Evolutionary conservation across 2,797 vertebrate genomes (phyloP).

Genomic region (Pseudotriccus pelzelni): DNA sequence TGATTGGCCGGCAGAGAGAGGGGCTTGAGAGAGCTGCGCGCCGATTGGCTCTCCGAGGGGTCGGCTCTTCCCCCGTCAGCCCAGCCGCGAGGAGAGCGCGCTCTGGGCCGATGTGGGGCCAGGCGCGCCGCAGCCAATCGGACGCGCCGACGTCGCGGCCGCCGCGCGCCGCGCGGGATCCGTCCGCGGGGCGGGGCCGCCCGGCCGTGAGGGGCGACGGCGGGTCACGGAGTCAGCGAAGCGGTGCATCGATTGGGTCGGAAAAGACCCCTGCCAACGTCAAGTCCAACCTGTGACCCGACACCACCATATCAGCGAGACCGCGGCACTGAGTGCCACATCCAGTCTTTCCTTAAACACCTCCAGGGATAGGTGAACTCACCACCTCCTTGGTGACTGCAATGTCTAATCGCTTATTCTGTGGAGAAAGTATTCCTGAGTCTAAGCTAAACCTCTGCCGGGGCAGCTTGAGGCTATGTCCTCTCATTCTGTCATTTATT

Average conservation of each 20-base stretch:
- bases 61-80: constrained; percentile 29
- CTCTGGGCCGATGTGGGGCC: constrained; percentile 86
- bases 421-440: not conserved
- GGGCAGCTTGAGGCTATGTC: fast-evolving
- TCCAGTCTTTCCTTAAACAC: not conserved
- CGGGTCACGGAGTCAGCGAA: not conserved
- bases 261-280: fast-evolving
- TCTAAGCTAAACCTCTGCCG: fast-evolving
- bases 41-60: fast-evolving
- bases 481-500: not conserved
- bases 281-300: fast-evolving
- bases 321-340: fast-evolving
- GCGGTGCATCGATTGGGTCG: fast-evolving
- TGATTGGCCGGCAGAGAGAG: not conserved
- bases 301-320: fast-evolving
- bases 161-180: not conserved
- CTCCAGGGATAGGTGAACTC: not conserved
- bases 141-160: not conserved
- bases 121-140: constrained; percentile 71
- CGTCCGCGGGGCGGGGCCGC: constrained; percentile 25
- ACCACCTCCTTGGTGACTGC: fast-evolving
- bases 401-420: fast-evolving
- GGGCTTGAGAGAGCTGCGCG: not conserved
- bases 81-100: constrained; percentile 14
- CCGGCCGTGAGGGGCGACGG: not conserved